phyloP scores from a whole-genome alignment of 2,888 invertebrate species.

The Didymodactylos carnosus region DNA sequence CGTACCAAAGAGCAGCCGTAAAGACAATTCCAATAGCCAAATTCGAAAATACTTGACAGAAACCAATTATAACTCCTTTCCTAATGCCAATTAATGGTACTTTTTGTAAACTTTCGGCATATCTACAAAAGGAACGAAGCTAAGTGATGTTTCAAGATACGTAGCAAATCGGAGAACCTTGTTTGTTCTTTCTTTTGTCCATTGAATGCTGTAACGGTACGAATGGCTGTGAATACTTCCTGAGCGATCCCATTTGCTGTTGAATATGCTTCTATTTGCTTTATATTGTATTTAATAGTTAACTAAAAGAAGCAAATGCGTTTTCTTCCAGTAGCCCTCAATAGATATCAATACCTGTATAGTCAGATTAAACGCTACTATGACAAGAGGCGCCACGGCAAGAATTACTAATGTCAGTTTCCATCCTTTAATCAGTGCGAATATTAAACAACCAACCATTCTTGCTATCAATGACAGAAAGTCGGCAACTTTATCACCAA shows the following conservation, averaged over 20 bases:
- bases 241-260: background rate
- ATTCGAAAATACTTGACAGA: background rate
- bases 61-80: constrained; percentile 4
- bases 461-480: constrained; percentile 51
- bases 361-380: constrained; percentile 52
- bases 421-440: constrained; percentile 59
- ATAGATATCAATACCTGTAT: too few species aligned
- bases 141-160: background rate
- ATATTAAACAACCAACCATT: constrained; percentile 47
- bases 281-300: background rate
- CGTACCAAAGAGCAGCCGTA: constrained; percentile 52
- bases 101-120: background rate
- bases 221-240: background rate
- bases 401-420: constrained; percentile 55
- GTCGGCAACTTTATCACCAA: constrained; percentile 59
- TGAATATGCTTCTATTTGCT: background rate
- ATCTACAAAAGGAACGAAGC: background rate
- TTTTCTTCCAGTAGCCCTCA: background rate
- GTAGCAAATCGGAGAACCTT: too few species aligned
- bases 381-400: constrained; percentile 53
- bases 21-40: background rate
- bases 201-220: background rate
- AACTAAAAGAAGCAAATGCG: background rate
- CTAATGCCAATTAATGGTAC: background rate
- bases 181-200: background rate